phyloP scores from a whole-genome alignment of 2,888 invertebrate genomes.

The Hirtodrosophila duncani region DNA sequence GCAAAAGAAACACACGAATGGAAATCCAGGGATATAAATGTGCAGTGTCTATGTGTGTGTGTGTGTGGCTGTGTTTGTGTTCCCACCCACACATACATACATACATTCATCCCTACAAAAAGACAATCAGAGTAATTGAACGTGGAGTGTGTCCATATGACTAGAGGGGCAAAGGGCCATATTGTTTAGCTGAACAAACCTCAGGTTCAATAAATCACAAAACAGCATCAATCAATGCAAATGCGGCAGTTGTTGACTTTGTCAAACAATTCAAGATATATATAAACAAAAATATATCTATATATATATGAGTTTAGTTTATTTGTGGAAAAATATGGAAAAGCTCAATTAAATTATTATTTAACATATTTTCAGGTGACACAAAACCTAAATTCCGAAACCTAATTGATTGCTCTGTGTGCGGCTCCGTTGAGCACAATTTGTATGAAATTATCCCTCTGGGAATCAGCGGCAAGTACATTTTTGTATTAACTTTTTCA shows the following conservation, averaged over 20 bases:
- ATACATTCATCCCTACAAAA: not conserved
- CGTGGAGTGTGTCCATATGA: not conserved
- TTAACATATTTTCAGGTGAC: too few species aligned
- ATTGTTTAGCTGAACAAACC: slow-evolving; percentile 39
- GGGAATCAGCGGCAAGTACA: too few species aligned
- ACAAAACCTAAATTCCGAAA: too few species aligned
- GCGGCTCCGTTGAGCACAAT: too few species aligned
- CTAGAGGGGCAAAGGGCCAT: not conserved
- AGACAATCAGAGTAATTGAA: slow-evolving; percentile 45
- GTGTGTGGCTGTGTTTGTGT: too few species aligned
- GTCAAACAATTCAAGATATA: slow-evolving; percentile 40
- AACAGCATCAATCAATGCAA: slow-evolving; percentile 67
- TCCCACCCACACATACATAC: slow-evolving; percentile 2
- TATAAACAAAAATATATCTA: slow-evolving; percentile 16
- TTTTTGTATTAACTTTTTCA: too few species aligned
- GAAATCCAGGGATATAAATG: slow-evolving; percentile 59
- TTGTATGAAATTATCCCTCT: too few species aligned
- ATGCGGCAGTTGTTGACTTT: slow-evolving; percentile 28
- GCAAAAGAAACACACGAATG: slow-evolving; percentile 48
- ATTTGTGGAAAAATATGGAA: too few species aligned
- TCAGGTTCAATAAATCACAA: slow-evolving; percentile 59
- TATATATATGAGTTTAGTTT: slow-evolving; percentile 27
- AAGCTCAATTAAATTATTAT: too few species aligned
- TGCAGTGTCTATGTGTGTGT: slow-evolving; percentile 35
- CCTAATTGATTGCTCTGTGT: too few species aligned